Conservation (phyloP, 2,797 vertebrate species). For the Tarsius wallacei region DNA sequence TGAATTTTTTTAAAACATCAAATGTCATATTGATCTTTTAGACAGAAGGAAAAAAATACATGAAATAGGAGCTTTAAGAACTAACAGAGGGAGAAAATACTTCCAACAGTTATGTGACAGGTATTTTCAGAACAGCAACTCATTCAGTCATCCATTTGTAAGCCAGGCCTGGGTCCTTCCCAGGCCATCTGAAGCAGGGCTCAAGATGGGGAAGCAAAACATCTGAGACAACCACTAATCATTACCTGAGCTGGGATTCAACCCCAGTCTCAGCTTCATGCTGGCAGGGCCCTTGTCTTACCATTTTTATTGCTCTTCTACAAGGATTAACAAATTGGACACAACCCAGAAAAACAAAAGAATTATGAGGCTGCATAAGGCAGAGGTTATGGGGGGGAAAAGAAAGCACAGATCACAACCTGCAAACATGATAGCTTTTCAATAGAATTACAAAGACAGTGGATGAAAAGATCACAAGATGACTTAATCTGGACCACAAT, state of each 20-base stretch:
- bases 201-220: neutral
- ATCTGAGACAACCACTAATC: neutral
- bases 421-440: slow-evolving; percentile 73
- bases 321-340: slow-evolving; percentile 74
- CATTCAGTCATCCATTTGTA: neutral
- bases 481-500: slow-evolving; percentile 73
- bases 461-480: slow-evolving; percentile 77
- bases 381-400: neutral
- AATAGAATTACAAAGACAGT: slow-evolving; percentile 74
- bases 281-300: neutral
- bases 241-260: neutral
- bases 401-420: slow-evolving; percentile 47
- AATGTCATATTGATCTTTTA: slow-evolving; percentile 80
- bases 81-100: neutral
- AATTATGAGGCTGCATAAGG: slow-evolving; percentile 70
- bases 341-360: slow-evolving; percentile 73
- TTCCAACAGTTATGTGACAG: neutral
- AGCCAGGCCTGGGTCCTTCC: neutral
- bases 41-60: slow-evolving; percentile 65
- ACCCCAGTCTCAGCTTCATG: neutral
- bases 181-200: too few relatives aligned
- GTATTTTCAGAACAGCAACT: neutral
- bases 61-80: slow-evolving; percentile 51
- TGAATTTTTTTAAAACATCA: slow-evolving; percentile 77
- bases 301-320: slow-evolving; percentile 67